These are phyloP conservation scores for Calypte anna DNA, from an alignment of 2,113 vertebrate species.

Conservation along the genomic window DNA sequence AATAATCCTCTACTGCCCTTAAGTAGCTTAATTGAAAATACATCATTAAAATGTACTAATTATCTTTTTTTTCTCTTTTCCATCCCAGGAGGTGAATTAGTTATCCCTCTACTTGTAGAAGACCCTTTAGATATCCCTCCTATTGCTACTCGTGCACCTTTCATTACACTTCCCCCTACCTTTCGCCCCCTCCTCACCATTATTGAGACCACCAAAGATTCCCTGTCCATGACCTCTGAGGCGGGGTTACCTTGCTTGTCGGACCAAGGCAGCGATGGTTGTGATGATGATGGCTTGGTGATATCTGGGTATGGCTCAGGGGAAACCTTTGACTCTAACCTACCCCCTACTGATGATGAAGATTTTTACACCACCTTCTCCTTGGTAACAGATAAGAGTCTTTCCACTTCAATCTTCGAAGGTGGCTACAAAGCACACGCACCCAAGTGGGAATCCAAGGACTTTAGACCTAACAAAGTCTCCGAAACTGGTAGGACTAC, in stretches of 20 bases:
- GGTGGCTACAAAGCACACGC: constrained; percentile 98
- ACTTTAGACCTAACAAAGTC: constrained; percentile 99
- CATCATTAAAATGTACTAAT: constrained; percentile 71
- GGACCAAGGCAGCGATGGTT: constrained; percentile 99
- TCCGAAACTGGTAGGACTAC: constrained; percentile 95
- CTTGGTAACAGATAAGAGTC: constrained; percentile 99
- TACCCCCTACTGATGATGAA: constrained; percentile 99
- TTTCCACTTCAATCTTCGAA: constrained; percentile 98
- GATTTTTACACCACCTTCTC: constrained; percentile 99
- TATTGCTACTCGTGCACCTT: constrained; percentile 96
- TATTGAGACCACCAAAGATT: constrained; percentile 99
- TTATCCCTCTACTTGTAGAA: constrained; percentile 95
- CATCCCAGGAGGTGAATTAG: constrained; percentile 98
- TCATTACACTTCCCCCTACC: constrained; percentile 96
- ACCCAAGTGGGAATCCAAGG: constrained; percentile 98
- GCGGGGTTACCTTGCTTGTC: constrained; percentile 99
- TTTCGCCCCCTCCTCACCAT: constrained; percentile 98
- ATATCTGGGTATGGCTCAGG: constrained; percentile 99
- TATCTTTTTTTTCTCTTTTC: constrained; percentile 76
- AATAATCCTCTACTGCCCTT: background rate
- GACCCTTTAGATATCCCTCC: constrained; percentile 96
- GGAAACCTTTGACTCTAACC: constrained; percentile 99
- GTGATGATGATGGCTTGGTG: constrained; percentile 99
- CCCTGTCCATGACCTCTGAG: constrained; percentile 99
- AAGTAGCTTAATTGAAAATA: background rate